Evolutionary conservation across 2,797 vertebrate genomes (phyloP).

Genomic region (Rhodeus uyekii): DNA sequence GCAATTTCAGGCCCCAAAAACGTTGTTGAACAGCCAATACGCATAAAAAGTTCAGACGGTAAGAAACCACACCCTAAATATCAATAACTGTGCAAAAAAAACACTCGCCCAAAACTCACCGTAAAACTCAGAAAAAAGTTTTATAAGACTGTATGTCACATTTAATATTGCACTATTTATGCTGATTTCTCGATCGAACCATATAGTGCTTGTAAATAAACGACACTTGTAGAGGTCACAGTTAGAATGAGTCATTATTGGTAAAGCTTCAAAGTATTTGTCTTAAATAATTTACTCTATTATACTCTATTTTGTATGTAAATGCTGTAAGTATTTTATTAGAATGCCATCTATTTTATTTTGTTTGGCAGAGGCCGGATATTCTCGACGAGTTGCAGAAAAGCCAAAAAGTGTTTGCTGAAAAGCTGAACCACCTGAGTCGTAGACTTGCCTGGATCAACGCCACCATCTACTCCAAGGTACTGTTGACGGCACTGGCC

Average conservation of each 20-base stretch:
- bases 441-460: slow-evolving; percentile 97
- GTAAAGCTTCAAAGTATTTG: neutral
- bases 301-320: neutral
- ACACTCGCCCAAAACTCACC: no score
- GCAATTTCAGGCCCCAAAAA: no score
- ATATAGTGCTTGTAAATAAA: neutral
- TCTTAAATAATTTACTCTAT: neutral
- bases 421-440: slow-evolving; percentile 96
- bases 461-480: slow-evolving; percentile 97
- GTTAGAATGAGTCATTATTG: neutral
- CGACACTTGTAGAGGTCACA: neutral
- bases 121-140: no score
- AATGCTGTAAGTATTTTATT: neutral
- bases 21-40: no score
- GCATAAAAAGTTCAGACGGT: no score
- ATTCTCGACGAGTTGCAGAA: slow-evolving; percentile 92
- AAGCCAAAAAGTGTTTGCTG: slow-evolving; percentile 95
- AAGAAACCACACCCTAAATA: no score
- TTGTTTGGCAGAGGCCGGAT: slow-evolving; percentile 83
- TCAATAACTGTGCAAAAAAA: no score
- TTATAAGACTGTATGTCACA: no score
- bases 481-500: slow-evolving; percentile 56
- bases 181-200: neutral
- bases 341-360: neutral
- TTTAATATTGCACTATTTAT: neutral